Evolutionary conservation across 1,140 invertebrate genomes (phyloP), one percentile per base, ranked within the genome.

Genomic region (Drosophila littoralis): DNA sequence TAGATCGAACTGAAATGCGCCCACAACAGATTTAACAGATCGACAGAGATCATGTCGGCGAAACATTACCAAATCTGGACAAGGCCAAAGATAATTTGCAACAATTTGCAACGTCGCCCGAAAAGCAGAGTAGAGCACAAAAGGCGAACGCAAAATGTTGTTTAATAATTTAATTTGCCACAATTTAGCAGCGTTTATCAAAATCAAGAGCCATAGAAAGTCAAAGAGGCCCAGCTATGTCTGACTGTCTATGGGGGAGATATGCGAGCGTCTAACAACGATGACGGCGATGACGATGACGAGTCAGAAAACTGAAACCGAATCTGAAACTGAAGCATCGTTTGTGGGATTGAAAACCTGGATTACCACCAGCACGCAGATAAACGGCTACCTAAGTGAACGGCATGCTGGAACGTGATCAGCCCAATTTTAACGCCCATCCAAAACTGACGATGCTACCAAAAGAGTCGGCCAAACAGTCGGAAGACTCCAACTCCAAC

Each of bases 101-200:
- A 81, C 84, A 89, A 89, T 89, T 90, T 84, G 82, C 67, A 33
- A 81, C 84, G 63, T 55, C 70, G 80, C 77, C 64, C 78, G 58
- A 67, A 80, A 67, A 59, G 60, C 52, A 42, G 42, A 60, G 58
- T 35, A 64, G 17, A 36, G 17, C 35, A 22, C 38, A 38, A 64
- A 76, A 75, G 68, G 76, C 75, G 60, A 83, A 65, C 48, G 52
- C 63, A 83, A 77, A 89, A 89, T 90, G 84, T 81, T 74, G 68
- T 89, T 90, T 91, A 91, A 91, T 91, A 91, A 91, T 91, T 91
- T 91, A 91, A 91, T 91, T 91, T 91, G 88, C 89, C 81, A 91
- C 88, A 91, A 91, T 91, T 91, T 91, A 91, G 83, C 83, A 91
- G 51, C 88, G 88, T 91, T 91, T 91, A 91, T 91, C 88, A 89